Conservation (phyloP, 2,888 invertebrate species). For the Cephus nigrinus region DNA sequence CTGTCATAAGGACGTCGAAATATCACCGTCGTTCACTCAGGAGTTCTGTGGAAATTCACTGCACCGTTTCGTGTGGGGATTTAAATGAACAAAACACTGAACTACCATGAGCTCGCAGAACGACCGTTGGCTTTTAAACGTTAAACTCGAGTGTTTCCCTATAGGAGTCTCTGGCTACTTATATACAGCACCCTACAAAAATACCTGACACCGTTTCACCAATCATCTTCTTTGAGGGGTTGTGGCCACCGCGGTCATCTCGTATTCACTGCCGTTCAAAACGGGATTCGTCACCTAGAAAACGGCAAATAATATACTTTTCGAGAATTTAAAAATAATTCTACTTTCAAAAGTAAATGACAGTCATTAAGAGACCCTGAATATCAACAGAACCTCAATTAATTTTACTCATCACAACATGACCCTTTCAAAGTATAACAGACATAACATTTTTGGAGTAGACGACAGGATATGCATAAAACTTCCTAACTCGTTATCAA, state of each 20-base stretch:
- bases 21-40: constrained; percentile 4
- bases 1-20: neutral
- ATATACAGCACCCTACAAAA: constrained; percentile 1
- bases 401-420: neutral
- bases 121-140: constrained; percentile 22
- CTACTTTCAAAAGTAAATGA: neutral
- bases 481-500: neutral
- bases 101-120: constrained; percentile 2
- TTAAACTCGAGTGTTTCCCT: constrained; percentile 8
- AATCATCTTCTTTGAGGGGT: neutral
- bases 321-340: neutral
- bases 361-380: neutral
- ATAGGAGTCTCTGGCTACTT: neutral
- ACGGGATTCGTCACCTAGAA: neutral
- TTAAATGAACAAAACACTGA: constrained; percentile 8
- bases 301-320: neutral
- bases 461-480: neutral
- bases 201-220: neutral
- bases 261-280: neutral
- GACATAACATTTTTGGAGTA: neutral
- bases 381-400: neutral
- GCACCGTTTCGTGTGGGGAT: neutral
- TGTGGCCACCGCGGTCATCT: neutral
- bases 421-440: neutral
- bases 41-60: neutral